phyloP scores from a whole-genome alignment of 2,113 vertebrate species.

The Mus pahari region DNA sequence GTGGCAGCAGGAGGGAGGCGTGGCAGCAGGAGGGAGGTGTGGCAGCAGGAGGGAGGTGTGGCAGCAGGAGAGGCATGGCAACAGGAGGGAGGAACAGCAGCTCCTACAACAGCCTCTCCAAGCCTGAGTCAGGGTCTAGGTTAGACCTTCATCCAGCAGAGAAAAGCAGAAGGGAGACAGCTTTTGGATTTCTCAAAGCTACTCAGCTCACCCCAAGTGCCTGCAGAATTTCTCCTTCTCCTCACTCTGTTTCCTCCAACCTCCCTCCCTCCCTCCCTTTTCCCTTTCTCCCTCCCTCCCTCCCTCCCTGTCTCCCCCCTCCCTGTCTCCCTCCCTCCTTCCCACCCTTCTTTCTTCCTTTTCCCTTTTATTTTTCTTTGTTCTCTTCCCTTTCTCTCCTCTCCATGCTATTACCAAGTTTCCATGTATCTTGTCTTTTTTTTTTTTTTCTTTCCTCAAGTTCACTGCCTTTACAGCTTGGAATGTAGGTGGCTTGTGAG shows the following conservation, averaged over 20 bases:
- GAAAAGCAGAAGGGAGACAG: neutral
- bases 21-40: no score
- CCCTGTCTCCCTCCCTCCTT: no score
- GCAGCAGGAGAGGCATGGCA: no score
- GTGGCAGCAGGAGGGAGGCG: no score
- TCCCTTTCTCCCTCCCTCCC: no score
- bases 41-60: no score
- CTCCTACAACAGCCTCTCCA: neutral
- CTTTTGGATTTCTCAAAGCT: neutral
- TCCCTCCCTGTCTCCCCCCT: no score
- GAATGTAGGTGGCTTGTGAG: constrained; percentile 56
- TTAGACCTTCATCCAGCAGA: neutral
- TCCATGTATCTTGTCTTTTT: neutral
- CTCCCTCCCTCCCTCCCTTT: no score
- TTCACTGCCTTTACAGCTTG: constrained; percentile 46
- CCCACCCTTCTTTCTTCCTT: neutral
- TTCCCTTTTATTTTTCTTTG: neutral
- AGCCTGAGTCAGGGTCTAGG: neutral
- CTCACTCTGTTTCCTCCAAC: neutral
- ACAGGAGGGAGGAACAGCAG: neutral
- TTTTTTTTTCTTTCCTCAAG: no score
- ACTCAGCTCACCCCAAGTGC: neutral
- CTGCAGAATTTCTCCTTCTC: neutral
- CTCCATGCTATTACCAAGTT: neutral
- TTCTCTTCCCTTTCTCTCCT: neutral